Conservation (phyloP, 2,888 invertebrate species). For the Vesta saturnalis region DNA sequence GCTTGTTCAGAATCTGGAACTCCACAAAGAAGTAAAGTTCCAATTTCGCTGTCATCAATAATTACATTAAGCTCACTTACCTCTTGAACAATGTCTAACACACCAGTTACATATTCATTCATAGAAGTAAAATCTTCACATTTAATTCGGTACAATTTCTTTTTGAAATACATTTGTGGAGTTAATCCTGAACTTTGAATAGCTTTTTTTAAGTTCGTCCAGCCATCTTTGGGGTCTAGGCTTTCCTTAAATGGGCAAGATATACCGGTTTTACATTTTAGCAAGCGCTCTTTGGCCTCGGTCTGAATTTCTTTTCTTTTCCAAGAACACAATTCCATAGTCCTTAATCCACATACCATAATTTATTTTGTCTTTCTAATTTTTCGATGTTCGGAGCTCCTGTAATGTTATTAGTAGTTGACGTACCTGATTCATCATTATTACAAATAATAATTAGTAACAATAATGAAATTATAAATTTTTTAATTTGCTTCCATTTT, state of each 20-base stretch:
- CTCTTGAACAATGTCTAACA: background rate
- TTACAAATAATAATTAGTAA: no score
- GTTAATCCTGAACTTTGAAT: background rate
- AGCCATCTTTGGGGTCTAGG: background rate
- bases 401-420: no score
- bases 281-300: background rate
- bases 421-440: no score
- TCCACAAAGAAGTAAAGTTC: background rate
- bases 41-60: background rate
- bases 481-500: no score
- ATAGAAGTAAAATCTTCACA: background rate
- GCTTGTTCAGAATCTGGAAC: background rate
- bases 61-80: background rate
- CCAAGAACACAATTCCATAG: slow-evolving; percentile 6
- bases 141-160: background rate
- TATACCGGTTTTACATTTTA: slow-evolving; percentile 3
- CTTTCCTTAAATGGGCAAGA: background rate
- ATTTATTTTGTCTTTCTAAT: no score
- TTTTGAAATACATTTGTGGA: background rate
- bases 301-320: background rate
- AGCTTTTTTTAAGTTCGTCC: background rate
- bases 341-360: no score
- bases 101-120: background rate
- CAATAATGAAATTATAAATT: no score
- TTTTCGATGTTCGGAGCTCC: no score